Evolutionary conservation across 1,140 invertebrate species (phyloP).

Genomic region (Arctopsyche grandis): DNA sequence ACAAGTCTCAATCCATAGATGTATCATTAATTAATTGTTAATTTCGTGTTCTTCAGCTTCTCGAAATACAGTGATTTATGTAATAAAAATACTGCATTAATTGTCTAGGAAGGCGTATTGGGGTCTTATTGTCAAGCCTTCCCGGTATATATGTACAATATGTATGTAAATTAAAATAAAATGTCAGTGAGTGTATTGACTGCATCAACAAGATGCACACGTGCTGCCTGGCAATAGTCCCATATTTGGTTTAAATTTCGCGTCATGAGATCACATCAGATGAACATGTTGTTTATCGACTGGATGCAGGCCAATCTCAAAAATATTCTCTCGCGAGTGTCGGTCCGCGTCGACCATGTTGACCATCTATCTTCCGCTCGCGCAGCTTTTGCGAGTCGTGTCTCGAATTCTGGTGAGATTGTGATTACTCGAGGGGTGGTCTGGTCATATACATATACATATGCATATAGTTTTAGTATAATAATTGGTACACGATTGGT

Average conservation of each 20-base stretch:
- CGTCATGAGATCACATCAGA: conserved; percentile 28
- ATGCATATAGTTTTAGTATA: too few species aligned
- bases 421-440: neutral
- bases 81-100: too few species aligned
- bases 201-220: neutral
- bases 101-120: too few species aligned
- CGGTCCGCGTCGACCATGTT: neutral
- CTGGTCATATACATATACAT: too few species aligned
- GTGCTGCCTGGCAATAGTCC: neutral
- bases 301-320: neutral
- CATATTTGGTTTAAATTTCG: conserved; percentile 13
- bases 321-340: conserved; percentile 29
- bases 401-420: conserved; percentile 3
- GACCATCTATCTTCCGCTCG: too few species aligned
- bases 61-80: too few species aligned
- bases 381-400: neutral
- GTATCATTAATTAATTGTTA: too few species aligned
- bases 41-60: too few species aligned
- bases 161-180: neutral
- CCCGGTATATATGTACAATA: neutral
- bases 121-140: too few species aligned
- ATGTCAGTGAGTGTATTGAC: too few species aligned
- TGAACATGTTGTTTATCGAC: neutral
- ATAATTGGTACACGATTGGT: too few species aligned
- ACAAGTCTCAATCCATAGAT: too few species aligned